These are phyloP conservation scores for Tenualosa ilisha DNA, from an alignment of 2,797 vertebrate species.

Conservation along the genomic window DNA sequence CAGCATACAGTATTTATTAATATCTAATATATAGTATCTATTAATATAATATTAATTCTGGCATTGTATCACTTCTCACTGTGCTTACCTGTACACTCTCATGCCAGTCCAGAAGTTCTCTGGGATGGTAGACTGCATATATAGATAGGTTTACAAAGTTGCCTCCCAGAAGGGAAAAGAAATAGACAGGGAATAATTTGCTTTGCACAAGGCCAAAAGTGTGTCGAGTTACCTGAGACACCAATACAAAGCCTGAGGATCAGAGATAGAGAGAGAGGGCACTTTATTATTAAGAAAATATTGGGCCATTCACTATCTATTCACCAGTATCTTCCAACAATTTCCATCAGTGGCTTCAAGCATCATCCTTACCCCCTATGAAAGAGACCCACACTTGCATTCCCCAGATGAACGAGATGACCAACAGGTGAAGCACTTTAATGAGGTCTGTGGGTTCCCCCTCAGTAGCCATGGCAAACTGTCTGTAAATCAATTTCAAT, in stretches of 20 bases:
- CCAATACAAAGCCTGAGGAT: slow-evolving; percentile 78
- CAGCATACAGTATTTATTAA: no score
- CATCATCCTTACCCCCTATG: slow-evolving; percentile 75
- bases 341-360: background rate
- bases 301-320: no score
- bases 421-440: slow-evolving; percentile 80
- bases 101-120: slow-evolving; percentile 77
- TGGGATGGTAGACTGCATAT: slow-evolving; percentile 75
- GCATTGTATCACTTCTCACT: background rate
- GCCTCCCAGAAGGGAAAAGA: slow-evolving; percentile 76
- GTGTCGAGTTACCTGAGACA: slow-evolving; percentile 75
- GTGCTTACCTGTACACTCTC: slow-evolving; percentile 78
- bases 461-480: slow-evolving; percentile 71
- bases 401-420: slow-evolving; percentile 85
- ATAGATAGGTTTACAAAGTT: slow-evolving; percentile 76
- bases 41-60: background rate
- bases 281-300: background rate
- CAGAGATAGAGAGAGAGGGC: background rate
- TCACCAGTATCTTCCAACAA: no score
- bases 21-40: no score
- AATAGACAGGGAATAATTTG: slow-evolving; percentile 85
- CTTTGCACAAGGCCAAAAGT: slow-evolving; percentile 88
- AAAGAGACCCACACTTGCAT: slow-evolving; percentile 91
- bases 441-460: slow-evolving; percentile 74
- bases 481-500: background rate